Percentiles rank a stretch among this genome's conserved stretches.
Evolutionary conservation across 1,140 invertebrate genomes (phyloP).

Genomic region (Bursaphelenchus mucronatus): DNA sequence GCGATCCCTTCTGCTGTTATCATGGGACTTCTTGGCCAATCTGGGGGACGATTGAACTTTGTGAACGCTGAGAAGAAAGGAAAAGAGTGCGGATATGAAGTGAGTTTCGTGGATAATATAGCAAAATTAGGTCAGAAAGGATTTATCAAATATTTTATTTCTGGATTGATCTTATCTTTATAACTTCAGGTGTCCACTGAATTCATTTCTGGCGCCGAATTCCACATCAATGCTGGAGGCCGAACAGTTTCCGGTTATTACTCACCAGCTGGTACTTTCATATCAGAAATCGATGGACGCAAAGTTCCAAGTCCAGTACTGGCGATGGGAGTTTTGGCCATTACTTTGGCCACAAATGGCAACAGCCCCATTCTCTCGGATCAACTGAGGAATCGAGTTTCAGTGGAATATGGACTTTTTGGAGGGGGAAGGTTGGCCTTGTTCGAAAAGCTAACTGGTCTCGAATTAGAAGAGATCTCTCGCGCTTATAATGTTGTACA

Average conservation of each 20-base stretch:
- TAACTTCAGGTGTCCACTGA: constrained; percentile 28
- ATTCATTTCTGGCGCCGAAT: constrained; percentile 25
- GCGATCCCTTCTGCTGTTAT: constrained; percentile 30
- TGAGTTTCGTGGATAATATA: too few relatives aligned
- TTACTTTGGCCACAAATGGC: constrained; percentile 22
- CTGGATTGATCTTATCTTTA: too few relatives aligned
- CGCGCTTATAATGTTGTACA: constrained; percentile 5
- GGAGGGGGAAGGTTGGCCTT: constrained; percentile 37
- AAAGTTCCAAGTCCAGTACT: constrained; percentile 39
- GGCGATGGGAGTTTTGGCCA: constrained; percentile 32
- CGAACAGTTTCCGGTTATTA: constrained; percentile 31
- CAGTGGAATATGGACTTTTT: constrained; percentile 34
- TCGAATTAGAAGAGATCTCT: neutral
- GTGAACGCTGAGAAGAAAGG: constrained; percentile 40
- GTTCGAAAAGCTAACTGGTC: constrained; percentile 13
- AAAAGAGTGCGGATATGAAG: neutral
- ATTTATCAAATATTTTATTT: too few relatives aligned
- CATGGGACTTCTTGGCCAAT: constrained; percentile 31
- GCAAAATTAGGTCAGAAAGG: too few relatives aligned
- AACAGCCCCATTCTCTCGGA: constrained; percentile 1
- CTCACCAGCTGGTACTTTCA: constrained; percentile 37
- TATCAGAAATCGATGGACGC: constrained; percentile 30
- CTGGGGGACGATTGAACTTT: constrained; percentile 31
- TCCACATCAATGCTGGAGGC: constrained; percentile 17
- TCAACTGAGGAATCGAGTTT: constrained; percentile 20